phyloP scores from a whole-genome alignment of 53 echinoderm and acorn worm genomes.

The Paelopatides confundens region DNA sequence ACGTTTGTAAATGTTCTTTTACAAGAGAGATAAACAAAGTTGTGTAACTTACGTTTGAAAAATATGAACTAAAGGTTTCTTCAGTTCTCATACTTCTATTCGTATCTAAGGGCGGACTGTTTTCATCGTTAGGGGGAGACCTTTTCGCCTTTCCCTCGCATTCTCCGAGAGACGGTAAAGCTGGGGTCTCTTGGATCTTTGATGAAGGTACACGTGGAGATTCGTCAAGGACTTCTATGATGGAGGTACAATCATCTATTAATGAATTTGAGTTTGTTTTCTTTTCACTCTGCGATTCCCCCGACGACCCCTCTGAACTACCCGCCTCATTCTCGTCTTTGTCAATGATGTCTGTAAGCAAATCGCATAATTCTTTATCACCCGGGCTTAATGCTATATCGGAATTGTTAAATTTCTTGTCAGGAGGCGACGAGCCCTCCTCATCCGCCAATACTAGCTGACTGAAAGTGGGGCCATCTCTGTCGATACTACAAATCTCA shows the following conservation, averaged over 20 bases:
- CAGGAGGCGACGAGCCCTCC: neutral
- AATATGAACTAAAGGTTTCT: neutral
- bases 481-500: constrained; percentile 5
- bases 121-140: neutral
- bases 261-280: neutral
- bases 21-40: too few species aligned
- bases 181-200: neutral
- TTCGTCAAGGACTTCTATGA: neutral
- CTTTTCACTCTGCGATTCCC: neutral
- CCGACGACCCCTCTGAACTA: neutral
- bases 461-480: constrained; percentile 32
- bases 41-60: neutral
- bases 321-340: neutral
- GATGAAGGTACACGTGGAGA: neutral
- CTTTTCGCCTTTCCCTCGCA: neutral
- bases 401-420: neutral
- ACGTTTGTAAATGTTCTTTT: too few species aligned
- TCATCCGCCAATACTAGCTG: neutral
- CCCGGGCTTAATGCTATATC: neutral
- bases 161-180: neutral
- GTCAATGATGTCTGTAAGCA: neutral
- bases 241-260: neutral
- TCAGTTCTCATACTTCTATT: neutral
- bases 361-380: constrained; percentile 3
- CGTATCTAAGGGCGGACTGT: neutral